Percentiles rank a stretch among this genome's conserved stretches.
phyloP scores from a whole-genome alignment of 2,797 vertebrate genomes.

The Channa striata region DNA sequence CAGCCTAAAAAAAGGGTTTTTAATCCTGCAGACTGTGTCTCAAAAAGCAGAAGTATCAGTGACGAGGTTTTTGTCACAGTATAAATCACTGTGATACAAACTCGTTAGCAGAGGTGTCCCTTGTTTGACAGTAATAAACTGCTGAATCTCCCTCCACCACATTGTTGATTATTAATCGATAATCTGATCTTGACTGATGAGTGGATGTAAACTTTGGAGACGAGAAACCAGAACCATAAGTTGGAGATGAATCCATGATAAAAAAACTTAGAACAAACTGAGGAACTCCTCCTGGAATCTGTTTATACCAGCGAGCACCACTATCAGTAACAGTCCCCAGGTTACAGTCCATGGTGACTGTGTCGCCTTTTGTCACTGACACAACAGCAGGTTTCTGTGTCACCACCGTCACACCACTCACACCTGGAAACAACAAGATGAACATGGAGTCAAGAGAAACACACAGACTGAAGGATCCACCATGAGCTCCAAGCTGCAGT shows the following conservation, averaged over 20 bases:
- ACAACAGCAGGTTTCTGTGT: conserved; percentile 72
- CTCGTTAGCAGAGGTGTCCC: fast-evolving
- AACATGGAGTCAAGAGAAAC: conserved; percentile 54
- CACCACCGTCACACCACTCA: conserved; percentile 65
- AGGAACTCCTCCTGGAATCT: no score
- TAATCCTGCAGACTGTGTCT: no score
- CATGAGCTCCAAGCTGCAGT: conserved; percentile 34
- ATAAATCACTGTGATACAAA: no score
- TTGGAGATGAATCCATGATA: no score
- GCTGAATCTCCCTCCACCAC: conserved; percentile 57
- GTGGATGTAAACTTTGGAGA: no score
- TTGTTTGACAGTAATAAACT: conserved; percentile 38
- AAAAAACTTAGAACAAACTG: no score
- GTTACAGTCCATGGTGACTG: conserved; percentile 68
- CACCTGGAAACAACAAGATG: conserved; percentile 70
- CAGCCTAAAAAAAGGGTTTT: no score
- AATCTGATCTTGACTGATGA: no score
- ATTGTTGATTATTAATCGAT: conserved; percentile 54
- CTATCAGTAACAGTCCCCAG: conserved; percentile 36
- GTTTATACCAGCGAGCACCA: conserved; percentile 36
- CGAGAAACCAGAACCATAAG: no score
- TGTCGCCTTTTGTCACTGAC: conserved; percentile 57
- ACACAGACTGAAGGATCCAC: conserved; percentile 39
- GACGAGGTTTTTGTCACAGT: no score
- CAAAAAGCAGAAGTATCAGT: no score